phyloP scores from a whole-genome alignment of 2,113 vertebrate genomes.

The Gallinago media region DNA sequence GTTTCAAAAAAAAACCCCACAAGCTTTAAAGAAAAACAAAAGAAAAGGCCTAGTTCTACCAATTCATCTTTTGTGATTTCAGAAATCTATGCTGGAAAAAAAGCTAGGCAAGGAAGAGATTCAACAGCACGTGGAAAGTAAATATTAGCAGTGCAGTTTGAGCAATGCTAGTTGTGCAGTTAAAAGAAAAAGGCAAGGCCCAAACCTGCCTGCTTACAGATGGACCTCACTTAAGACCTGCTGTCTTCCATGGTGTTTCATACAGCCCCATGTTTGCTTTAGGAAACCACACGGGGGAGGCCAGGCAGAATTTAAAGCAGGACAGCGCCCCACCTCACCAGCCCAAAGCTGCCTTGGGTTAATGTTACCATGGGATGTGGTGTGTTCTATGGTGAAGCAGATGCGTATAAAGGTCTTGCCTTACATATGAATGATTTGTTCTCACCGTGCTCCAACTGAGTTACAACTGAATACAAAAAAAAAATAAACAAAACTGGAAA shows the following conservation, averaged over 20 bases:
- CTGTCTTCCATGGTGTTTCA: background rate
- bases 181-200: background rate
- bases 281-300: background rate
- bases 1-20: too few relatives aligned
- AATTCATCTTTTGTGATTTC: background rate
- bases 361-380: background rate
- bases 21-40: background rate
- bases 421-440: background rate
- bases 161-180: background rate
- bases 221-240: background rate
- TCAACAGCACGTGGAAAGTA: background rate
- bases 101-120: background rate
- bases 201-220: background rate
- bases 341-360: background rate
- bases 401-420: background rate
- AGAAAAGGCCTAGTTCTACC: background rate
- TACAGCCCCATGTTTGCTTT: background rate
- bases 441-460: background rate
- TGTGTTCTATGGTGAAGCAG: background rate
- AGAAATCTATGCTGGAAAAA: background rate
- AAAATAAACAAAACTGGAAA: background rate
- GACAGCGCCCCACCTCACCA: background rate
- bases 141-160: background rate
- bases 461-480: background rate
- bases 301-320: background rate